A percentile compares a stretch with the other conserved stretches of the same genome.
phyloP scores from a whole-genome alignment of 2,113 vertebrate species.

The Bostrychus sinensis region DNA sequence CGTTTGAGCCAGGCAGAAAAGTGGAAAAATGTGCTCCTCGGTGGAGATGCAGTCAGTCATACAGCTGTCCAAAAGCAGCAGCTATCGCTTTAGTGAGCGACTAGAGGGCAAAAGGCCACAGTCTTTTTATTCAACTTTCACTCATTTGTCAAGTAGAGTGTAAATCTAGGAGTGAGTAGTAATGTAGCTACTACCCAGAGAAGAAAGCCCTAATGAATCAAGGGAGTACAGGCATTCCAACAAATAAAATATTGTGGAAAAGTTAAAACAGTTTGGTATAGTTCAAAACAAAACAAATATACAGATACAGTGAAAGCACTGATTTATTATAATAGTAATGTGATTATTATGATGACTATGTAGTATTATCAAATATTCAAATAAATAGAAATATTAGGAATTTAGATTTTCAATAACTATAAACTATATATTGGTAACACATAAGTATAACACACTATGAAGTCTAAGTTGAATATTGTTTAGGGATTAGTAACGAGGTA shows the following conservation, averaged over 20 bases:
- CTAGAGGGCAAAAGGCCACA: conserved; percentile 69
- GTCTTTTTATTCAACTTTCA: conserved; percentile 66
- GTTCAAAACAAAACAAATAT: too few species aligned
- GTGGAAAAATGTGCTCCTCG: conserved; percentile 75
- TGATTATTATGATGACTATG: too few species aligned
- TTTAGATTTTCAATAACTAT: too few species aligned
- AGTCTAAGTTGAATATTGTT: too few species aligned
- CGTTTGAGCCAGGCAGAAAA: conserved; percentile 67
- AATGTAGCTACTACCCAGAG: conserved; percentile 32
- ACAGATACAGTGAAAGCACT: too few species aligned
- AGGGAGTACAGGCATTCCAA: background rate
- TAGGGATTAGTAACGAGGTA: too few species aligned
- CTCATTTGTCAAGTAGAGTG: conserved; percentile 51
- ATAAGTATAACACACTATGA: too few species aligned
- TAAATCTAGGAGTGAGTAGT: conserved; percentile 43
- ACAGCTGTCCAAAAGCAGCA: conserved; percentile 73
- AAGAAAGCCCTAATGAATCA: conserved; percentile 10
- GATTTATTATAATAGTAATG: too few species aligned
- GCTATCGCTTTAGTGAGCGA: conserved; percentile 66
- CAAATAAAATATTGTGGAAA: background rate
- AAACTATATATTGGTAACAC: too few species aligned
- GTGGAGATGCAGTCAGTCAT: conserved; percentile 77
- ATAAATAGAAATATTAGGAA: too few species aligned
- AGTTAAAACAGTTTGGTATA: too few species aligned
- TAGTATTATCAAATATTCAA: too few species aligned